Base-by-base conservation (phyloP, 2,113 vertebrate genomes). In the Aptenodytes forsteri region DNA sequence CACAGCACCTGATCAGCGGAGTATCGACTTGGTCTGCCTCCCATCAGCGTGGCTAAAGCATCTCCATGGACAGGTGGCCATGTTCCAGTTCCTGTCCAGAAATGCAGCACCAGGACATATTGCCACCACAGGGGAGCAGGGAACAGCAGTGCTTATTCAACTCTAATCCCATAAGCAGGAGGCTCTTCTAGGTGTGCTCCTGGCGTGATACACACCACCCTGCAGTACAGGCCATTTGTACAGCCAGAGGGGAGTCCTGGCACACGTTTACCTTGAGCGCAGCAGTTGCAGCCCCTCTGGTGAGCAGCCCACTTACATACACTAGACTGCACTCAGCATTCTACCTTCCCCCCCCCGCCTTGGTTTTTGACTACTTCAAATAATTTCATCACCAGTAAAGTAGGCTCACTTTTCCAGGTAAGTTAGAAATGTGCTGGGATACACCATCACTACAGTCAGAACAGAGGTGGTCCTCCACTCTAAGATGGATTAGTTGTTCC, bases 21-120 rank as follows among this genome's bases (percentile, higher is more conserved):
- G 29, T 0, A 10, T 8, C 1, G 1, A 16, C 67, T 38, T 0
- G 0, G 1, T 7, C 42, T 40, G 47, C 36, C 36, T 64, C 44
- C 49, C 54, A 7, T 9, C 44, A 32, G 32, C 67, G 8, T 1
- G 4, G 76, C 52, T 27, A 22, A 11, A 66, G 61, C 38, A 32
- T 12, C 84, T 40, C 50, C 38, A 2, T 0, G 23, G 66, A 19
- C 54, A 42, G n/a, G 17, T 7, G 42, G 22, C 52, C 58, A 2
- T 1, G 3, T 12, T 67, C 65, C 62, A 64, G 22, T 7, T 59
- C 36, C 54, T 47, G 34, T 17, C 30, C 65, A 30, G 42, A 95
- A 66, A 36, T 3, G 23, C 46, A 46, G 61, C 56, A 27, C 46
- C 40, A 46, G 89, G 50, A 87, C 55, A 20, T 4, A 1, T 0